Evolutionary conservation across 2,797 vertebrate genomes (phyloP).

Genomic region (Phoeniculus purpureus): DNA sequence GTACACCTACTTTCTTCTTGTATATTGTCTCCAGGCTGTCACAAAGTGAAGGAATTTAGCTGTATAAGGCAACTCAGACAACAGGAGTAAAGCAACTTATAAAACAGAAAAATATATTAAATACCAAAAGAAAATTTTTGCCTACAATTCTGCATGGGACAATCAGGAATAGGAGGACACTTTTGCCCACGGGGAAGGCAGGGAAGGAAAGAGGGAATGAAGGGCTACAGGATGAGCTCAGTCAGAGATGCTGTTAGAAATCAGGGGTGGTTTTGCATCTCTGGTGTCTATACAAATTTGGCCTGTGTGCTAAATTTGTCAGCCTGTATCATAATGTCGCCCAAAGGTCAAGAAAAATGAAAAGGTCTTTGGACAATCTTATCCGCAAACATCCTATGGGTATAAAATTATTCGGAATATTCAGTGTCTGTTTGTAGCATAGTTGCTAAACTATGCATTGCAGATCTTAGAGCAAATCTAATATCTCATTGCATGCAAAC

Average conservation of each 20-base stretch:
- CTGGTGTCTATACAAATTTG: not conserved
- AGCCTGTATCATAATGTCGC: not conserved
- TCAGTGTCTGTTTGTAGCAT: not conserved
- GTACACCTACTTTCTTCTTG: not conserved
- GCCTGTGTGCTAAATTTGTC: not conserved
- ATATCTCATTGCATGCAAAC: slow-evolving; percentile 22
- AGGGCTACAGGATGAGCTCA: not conserved
- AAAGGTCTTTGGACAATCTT: not conserved
- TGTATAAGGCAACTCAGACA: not conserved
- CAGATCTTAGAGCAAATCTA: slow-evolving; percentile 10
- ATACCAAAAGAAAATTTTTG: not conserved
- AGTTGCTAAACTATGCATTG: not conserved
- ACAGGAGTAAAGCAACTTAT: not conserved
- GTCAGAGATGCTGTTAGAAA: not conserved
- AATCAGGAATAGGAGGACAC: not conserved
- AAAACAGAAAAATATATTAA: not conserved
- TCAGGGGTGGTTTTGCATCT: not conserved
- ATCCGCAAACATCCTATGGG: slow-evolving; percentile 18
- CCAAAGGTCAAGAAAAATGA: slow-evolving; percentile 4
- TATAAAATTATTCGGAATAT: not conserved
- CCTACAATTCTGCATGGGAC: not conserved
- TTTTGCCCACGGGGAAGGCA: not conserved
- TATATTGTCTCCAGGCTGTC: not conserved
- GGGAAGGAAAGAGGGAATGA: not conserved
- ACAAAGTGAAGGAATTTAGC: not conserved